phyloP scores from a whole-genome alignment of 2,888 invertebrate species.

The Melanchra persicariae region DNA sequence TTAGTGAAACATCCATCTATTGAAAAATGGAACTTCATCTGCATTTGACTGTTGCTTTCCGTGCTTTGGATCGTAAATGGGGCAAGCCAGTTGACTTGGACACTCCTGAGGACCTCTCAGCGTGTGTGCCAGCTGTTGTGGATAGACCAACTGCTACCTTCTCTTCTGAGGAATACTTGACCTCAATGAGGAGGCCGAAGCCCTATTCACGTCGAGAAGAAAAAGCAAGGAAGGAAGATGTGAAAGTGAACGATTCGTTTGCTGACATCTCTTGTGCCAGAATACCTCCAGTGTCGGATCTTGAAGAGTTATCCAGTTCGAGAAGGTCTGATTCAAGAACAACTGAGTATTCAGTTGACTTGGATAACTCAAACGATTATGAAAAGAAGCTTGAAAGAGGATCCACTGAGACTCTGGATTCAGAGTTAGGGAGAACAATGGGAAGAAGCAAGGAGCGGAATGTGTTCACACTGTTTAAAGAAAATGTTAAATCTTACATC shows the following conservation, averaged over 20 bases:
- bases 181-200: slow-evolving; percentile 64
- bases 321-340: slow-evolving; percentile 43
- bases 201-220: slow-evolving; percentile 69
- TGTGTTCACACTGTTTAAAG: slow-evolving; percentile 61
- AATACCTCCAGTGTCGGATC: slow-evolving; percentile 64
- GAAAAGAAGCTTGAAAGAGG: slow-evolving; percentile 27
- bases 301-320: slow-evolving; percentile 42
- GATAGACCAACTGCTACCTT: slow-evolving; percentile 76
- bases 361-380: slow-evolving; percentile 46
- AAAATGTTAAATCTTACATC: slow-evolving; percentile 60
- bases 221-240: slow-evolving; percentile 47
- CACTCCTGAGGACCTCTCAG: slow-evolving; percentile 61
- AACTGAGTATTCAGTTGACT: slow-evolving; percentile 47
- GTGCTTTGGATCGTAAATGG: slow-evolving; percentile 80
- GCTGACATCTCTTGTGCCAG: slow-evolving; percentile 74
- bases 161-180: slow-evolving; percentile 79
- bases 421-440: slow-evolving; percentile 41
- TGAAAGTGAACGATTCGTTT: slow-evolving; percentile 72
- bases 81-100: slow-evolving; percentile 78
- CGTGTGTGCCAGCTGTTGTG: slow-evolving; percentile 72
- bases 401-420: slow-evolving; percentile 53
- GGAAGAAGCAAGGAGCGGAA: slow-evolving; percentile 41
- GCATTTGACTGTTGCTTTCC: slow-evolving; percentile 78
- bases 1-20: slow-evolving; percentile 12
- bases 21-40: slow-evolving; percentile 78